Evolutionary conservation across 53 echinoderm and acorn worm species (phyloP).

Genomic region (Henricia sp.): DNA sequence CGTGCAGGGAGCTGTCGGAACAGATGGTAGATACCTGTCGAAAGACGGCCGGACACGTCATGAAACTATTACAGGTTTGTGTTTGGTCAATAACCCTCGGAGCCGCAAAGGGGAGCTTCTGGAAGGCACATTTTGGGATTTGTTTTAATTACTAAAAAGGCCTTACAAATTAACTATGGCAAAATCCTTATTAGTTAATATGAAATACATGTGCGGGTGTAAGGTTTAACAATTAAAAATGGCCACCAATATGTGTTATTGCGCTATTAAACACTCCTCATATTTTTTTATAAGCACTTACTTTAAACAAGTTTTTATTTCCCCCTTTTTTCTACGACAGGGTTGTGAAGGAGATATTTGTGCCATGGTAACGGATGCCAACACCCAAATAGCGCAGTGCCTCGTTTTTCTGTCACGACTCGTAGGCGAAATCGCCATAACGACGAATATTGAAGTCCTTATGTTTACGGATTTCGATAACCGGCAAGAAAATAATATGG

Average conservation of each 20-base stretch:
- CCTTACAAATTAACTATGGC: too few relatives aligned
- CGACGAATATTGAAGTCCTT: not conserved
- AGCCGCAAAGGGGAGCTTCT: too few relatives aligned
- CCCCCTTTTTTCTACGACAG: constrained; percentile 6
- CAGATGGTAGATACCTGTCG: constrained; percentile 67
- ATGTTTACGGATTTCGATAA: constrained; percentile 3
- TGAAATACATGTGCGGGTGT: too few relatives aligned
- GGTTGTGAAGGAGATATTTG: constrained; percentile 62
- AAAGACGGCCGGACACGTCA: constrained; percentile 68
- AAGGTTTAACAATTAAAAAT: too few relatives aligned
- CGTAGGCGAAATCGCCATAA: constrained; percentile 71
- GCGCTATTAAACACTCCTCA: too few relatives aligned
- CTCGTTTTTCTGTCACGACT: constrained; percentile 66
- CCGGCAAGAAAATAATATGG: not conserved
- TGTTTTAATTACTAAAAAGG: too few relatives aligned
- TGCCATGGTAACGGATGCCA: constrained; percentile 34
- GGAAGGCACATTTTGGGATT: too few relatives aligned
- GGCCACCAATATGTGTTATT: too few relatives aligned
- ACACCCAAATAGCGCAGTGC: constrained; percentile 48
- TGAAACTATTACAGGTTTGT: constrained; percentile 74
- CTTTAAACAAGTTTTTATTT: too few relatives aligned
- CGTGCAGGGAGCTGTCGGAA: constrained; percentile 49
- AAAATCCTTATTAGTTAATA: too few relatives aligned
- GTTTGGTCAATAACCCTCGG: too few relatives aligned
- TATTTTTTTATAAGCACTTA: too few relatives aligned